A percentile compares a stretch with the other conserved stretches of the same genome.
phyloP scores from a whole-genome alignment of 2,113 vertebrate species.

The Lepus timidus region DNA sequence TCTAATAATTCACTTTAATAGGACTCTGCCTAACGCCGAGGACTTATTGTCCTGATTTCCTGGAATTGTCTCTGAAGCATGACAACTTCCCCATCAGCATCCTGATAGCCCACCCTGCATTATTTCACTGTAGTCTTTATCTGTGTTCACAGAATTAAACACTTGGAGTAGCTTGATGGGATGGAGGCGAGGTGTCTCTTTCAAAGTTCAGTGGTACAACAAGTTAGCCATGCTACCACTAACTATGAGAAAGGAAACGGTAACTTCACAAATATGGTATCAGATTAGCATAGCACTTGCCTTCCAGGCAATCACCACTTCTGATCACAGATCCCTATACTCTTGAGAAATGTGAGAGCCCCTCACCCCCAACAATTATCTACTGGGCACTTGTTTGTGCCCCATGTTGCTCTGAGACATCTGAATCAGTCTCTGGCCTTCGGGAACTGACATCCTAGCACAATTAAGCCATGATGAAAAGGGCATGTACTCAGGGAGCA shows the following conservation, averaged over 20 bases:
- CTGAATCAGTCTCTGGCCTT: neutral
- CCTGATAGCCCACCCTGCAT: constrained; percentile 22
- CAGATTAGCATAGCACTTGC: constrained; percentile 63
- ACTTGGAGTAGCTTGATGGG: constrained; percentile 61
- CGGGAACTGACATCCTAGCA: neutral
- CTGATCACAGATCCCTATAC: constrained; percentile 45
- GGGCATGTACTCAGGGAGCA: neutral
- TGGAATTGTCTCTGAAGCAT: constrained; percentile 60
- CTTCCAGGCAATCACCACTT: constrained; percentile 58
- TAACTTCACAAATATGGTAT: constrained; percentile 64
- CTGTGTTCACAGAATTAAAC: constrained; percentile 63
- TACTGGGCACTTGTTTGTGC: neutral
- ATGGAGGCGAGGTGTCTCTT: constrained; percentile 70
- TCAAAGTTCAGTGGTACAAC: constrained; percentile 65
- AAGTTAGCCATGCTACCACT: constrained; percentile 40
- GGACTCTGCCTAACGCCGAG: constrained; percentile 42
- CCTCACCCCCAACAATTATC: neutral
- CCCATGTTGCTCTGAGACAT: neutral
- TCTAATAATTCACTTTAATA: constrained; percentile 67
- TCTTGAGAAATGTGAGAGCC: neutral
- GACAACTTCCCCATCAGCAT: constrained; percentile 63
- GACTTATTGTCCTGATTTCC: constrained; percentile 70
- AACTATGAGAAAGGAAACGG: constrained; percentile 63
- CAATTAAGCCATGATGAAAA: neutral
- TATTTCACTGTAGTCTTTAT: constrained; percentile 31